These are phyloP conservation scores for Pteronotus mesoamericanus DNA, from an alignment of 2,797 vertebrate species.

Conservation along the genomic window DNA sequence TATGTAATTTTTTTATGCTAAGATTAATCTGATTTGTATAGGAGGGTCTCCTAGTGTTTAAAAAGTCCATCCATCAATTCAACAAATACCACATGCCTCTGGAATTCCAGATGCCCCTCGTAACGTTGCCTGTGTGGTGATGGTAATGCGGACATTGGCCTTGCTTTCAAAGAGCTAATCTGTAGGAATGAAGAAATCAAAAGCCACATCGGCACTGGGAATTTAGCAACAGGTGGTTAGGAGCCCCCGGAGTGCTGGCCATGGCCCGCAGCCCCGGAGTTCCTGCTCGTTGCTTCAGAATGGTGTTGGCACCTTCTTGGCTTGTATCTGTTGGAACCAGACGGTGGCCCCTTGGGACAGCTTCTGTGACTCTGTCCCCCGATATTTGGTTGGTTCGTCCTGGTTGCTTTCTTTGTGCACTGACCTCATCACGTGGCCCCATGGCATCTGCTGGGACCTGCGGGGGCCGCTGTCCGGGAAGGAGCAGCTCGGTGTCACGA, in stretches of 20 bases:
- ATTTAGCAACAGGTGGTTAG: neutral
- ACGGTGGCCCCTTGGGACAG: neutral
- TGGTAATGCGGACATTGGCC: neutral
- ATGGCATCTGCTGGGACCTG: fast-evolving
- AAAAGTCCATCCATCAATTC: neutral
- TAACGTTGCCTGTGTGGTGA: fast-evolving
- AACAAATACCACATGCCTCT: neutral
- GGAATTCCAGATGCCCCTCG: neutral
- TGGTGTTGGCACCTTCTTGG: neutral
- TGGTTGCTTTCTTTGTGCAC: neutral
- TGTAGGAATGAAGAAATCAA: neutral
- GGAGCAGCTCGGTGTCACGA: neutral
- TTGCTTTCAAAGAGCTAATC: neutral
- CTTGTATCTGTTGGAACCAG: neutral
- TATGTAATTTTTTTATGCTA: neutral
- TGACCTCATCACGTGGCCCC: neutral
- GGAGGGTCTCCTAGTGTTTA: neutral
- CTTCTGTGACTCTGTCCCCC: neutral
- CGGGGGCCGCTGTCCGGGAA: fast-evolving
- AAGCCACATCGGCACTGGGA: neutral
- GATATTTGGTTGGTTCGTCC: neutral
- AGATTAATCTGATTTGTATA: neutral
- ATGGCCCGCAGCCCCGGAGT: neutral
- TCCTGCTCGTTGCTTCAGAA: neutral
- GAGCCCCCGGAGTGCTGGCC: neutral